phyloP scores from a whole-genome alignment of 2,797 vertebrate species.

The Intellagama lesueurii region DNA sequence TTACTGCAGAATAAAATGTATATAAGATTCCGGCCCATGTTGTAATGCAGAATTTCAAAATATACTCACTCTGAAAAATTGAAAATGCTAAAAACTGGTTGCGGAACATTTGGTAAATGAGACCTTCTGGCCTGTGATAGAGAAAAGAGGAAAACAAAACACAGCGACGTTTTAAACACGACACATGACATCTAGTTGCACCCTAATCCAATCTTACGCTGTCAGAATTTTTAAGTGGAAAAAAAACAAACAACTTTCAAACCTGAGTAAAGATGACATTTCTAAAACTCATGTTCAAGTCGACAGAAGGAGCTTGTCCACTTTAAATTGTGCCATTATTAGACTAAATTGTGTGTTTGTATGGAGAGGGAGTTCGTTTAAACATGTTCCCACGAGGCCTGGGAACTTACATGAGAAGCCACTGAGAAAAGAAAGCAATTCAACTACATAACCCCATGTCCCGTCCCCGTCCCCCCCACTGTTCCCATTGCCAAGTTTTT shows the following conservation, averaged over 20 bases:
- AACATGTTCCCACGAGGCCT: no score
- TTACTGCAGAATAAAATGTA: no score
- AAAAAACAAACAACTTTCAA: neutral
- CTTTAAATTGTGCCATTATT: no score
- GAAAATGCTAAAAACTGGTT: constrained; percentile 97
- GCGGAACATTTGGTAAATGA: constrained; percentile 96
- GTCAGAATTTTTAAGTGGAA: neutral
- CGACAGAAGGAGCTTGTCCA: neutral
- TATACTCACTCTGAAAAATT: constrained; percentile 97
- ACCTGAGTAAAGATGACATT: neutral
- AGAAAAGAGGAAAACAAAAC: constrained; percentile 19
- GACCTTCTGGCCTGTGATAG: constrained; percentile 89
- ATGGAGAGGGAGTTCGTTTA: no score
- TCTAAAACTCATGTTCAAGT: neutral
- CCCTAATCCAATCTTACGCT: neutral
- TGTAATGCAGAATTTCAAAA: neutral
- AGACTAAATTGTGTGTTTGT: no score
- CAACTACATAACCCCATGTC: neutral
- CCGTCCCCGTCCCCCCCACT: no score
- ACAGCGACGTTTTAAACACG: neutral
- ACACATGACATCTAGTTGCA: neutral
- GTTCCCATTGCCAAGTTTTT: neutral
- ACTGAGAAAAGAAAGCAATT: neutral
- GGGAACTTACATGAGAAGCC: neutral
- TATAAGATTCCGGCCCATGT: no score